Conservation (phyloP, 2,888 invertebrate species). For the Drosophila macrospina region DNA sequence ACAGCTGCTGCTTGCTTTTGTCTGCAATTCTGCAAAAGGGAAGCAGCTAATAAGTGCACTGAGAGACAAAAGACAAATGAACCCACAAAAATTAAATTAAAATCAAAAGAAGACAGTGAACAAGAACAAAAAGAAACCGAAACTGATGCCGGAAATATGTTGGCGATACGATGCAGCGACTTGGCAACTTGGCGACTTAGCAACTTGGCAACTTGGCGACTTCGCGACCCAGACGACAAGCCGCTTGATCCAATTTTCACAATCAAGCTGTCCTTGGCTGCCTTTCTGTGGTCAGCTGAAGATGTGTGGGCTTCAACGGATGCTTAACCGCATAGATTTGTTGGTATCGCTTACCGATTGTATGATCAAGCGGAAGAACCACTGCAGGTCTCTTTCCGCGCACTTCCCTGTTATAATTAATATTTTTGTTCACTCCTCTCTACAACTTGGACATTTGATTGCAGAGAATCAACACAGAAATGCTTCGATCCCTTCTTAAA, state of each 20-base stretch:
- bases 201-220: no score
- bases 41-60: slow-evolving; percentile 73
- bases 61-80: slow-evolving; percentile 51
- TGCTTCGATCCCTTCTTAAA: no score
- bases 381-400: no score
- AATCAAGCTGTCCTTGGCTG: slow-evolving; percentile 65
- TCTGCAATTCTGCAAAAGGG: slow-evolving; percentile 52
- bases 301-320: slow-evolving; percentile 48
- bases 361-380: not conserved
- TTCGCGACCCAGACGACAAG: slow-evolving; percentile 33
- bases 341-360: slow-evolving; percentile 11
- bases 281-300: slow-evolving; percentile 47
- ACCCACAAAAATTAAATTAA: not conserved
- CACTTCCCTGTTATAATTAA: no score
- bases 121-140: not conserved
- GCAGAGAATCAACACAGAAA: no score
- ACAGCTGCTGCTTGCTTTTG: slow-evolving; percentile 50
- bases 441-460: no score
- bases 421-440: no score
- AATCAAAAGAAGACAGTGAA: no score
- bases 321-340: slow-evolving; percentile 14
- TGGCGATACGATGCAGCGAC: slow-evolving; percentile 42
- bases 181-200: no score
- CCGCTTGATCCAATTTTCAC: slow-evolving; percentile 26
- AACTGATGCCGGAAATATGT: slow-evolving; percentile 67